These are phyloP conservation scores for Drosophila leontia DNA, from an alignment of 1,140 invertebrate species.

Conservation along the genomic window DNA sequence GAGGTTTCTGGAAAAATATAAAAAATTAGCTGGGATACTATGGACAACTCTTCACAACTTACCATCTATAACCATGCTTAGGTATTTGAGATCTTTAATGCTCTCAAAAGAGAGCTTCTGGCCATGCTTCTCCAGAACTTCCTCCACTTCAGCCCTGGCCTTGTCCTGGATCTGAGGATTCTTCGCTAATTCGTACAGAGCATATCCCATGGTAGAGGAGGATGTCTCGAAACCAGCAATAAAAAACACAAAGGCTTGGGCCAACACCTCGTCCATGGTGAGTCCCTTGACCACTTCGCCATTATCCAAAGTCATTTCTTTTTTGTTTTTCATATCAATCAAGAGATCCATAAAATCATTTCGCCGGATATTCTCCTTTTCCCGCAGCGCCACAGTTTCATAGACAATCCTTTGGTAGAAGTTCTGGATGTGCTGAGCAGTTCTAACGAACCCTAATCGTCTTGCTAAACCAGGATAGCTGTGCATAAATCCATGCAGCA, in stretches of 20 bases:
- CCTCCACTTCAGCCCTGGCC: constrained; percentile 87
- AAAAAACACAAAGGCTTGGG: constrained; percentile 85
- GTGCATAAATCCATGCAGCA: constrained; percentile 38
- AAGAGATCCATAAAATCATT: constrained; percentile 87
- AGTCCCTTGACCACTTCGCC: constrained; percentile 42
- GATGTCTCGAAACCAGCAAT: constrained; percentile 89
- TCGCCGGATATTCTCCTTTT: constrained; percentile 85
- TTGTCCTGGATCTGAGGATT: constrained; percentile 87
- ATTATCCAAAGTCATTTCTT: constrained; percentile 24
- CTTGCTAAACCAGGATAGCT: constrained; percentile 21
- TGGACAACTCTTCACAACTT: rapidly evolving
- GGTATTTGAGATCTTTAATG: constrained; percentile 86
- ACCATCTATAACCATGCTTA: constrained; percentile 85
- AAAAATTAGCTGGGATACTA: rapidly evolving
- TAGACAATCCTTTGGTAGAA: constrained; percentile 85
- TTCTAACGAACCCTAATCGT: constrained; percentile 73
- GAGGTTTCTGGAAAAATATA: constrained; percentile 86
- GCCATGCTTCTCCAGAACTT: constrained; percentile 83
- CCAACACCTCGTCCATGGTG: constrained; percentile 68
- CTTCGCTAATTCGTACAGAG: constrained; percentile 87
- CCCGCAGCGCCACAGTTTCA: constrained; percentile 85
- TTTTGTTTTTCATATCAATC: constrained; percentile 85
- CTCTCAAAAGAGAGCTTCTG: constrained; percentile 86
- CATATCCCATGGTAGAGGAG: constrained; percentile 86
- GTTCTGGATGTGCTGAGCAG: constrained; percentile 77